A percentile compares a stretch with the other conserved stretches of the same genome.
Conservation (phyloP, 2,797 vertebrate genomes). For the Platyrinchus mystaceus region DNA sequence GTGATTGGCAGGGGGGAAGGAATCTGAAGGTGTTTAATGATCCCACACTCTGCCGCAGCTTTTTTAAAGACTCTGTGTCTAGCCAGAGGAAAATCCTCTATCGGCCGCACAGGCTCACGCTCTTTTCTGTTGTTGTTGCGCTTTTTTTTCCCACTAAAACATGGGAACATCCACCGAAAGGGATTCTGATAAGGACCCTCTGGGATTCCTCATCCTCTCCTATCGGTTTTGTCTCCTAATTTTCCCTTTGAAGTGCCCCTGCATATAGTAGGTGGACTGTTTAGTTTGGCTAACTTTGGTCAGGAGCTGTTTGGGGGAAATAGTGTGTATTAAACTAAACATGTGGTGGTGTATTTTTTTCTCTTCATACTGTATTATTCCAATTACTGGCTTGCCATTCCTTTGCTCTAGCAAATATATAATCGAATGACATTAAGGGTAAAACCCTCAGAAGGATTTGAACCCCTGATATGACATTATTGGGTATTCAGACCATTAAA, state of each 20-base stretch:
- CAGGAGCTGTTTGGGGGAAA: not conserved
- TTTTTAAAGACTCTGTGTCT: constrained; percentile 64
- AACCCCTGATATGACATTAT: not conserved
- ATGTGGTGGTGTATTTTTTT: not conserved
- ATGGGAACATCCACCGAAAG: constrained; percentile 45
- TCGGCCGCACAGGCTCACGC: constrained; percentile 57
- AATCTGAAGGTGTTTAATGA: constrained; percentile 75
- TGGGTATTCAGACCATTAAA: not conserved
- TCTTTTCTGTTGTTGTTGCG: constrained; percentile 20
- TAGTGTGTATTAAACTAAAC: not conserved
- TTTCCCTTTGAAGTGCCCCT: constrained; percentile 54
- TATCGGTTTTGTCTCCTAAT: not conserved
- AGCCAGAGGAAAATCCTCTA: constrained; percentile 70
- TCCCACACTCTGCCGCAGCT: constrained; percentile 71
- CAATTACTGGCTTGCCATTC: not conserved
- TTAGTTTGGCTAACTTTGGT: constrained; percentile 17
- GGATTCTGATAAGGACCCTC: constrained; percentile 69
- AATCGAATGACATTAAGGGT: not conserved
- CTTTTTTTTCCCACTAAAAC: not conserved
- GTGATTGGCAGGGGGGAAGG: constrained; percentile 59
- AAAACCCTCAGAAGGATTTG: not conserved
- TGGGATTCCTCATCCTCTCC: constrained; percentile 43
- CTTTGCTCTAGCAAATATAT: not conserved
- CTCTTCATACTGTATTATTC: not conserved
- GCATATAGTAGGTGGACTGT: not conserved